Conservation (phyloP, 2,888 invertebrate genomes). For the Eumacrocentrus americanus region DNA sequence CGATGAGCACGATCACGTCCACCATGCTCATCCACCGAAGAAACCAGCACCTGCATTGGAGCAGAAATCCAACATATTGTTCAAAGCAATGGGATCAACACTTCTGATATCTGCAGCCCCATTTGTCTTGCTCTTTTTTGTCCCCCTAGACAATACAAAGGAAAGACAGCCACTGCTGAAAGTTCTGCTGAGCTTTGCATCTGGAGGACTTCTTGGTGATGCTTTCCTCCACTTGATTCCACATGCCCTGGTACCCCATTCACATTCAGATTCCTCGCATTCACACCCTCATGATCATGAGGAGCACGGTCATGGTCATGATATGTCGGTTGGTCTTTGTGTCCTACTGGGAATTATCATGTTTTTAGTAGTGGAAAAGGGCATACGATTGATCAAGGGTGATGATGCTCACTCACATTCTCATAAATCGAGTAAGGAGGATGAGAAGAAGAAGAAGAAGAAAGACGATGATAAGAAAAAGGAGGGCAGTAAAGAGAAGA, state of each 20-base stretch:
- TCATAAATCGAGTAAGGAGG: constrained; percentile 46
- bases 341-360: constrained; percentile 92
- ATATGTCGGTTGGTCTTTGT: constrained; percentile 92
- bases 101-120: constrained; percentile 94
- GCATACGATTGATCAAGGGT: constrained; percentile 85
- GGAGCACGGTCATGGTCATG: constrained; percentile 64
- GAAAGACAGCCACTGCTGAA: constrained; percentile 88
- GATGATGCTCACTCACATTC: constrained; percentile 75
- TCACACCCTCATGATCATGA: constrained; percentile 66
- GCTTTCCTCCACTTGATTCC: constrained; percentile 99
- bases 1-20: constrained; percentile 58
- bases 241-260: constrained; percentile 79
- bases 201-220: constrained; percentile 95
- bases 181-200: constrained; percentile 89
- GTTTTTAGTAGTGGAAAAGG: constrained; percentile 93
- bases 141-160: constrained; percentile 87
- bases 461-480: constrained; percentile 29
- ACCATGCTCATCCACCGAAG: constrained; percentile 30
- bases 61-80: constrained; percentile 47
- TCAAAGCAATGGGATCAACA: constrained; percentile 88
- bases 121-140: constrained; percentile 88
- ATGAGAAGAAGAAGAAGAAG: constrained; percentile 44
- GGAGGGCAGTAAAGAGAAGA: constrained; percentile 24
- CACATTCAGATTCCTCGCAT: constrained; percentile 52
- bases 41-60: constrained; percentile 22